Evolutionary conservation across 1,140 invertebrate genomes (phyloP).

Genomic region (Melipona quadrifasciata): DNA sequence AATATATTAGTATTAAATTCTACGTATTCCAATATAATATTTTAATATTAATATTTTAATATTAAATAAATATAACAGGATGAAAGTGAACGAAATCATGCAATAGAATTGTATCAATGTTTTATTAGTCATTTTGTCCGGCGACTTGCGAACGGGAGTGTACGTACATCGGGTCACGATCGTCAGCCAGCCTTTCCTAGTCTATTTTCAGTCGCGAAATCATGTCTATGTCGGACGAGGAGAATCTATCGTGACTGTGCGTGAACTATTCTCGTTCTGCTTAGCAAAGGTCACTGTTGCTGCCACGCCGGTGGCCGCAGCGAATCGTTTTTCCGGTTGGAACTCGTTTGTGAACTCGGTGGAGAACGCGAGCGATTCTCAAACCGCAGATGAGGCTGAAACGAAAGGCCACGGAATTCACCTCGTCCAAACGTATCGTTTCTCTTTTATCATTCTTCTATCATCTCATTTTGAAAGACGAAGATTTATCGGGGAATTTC

Average conservation of each 20-base stretch:
- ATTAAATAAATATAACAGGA: too few relatives aligned
- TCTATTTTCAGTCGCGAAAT: slow-evolving; percentile 56
- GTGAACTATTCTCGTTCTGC: not conserved
- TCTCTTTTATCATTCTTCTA: not conserved
- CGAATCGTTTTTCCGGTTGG: not conserved
- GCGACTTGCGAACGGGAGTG: too few relatives aligned
- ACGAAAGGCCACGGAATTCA: slow-evolving; percentile 16
- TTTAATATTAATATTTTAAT: too few relatives aligned
- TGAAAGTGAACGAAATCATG: too few relatives aligned
- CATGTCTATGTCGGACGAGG: slow-evolving; percentile 49
- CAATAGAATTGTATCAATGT: too few relatives aligned
- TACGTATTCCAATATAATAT: too few relatives aligned
- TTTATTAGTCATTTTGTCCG: too few relatives aligned
- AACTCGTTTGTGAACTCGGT: not conserved
- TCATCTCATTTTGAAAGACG: too few relatives aligned
- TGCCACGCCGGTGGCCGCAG: not conserved
- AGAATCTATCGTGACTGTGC: slow-evolving; percentile 31
- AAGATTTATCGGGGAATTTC: not conserved
- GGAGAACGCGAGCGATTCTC: not conserved
- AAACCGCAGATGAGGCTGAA: slow-evolving; percentile 26
- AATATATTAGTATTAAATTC: too few relatives aligned
- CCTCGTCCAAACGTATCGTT: slow-evolving; percentile 9
- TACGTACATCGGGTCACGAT: slow-evolving; percentile 31
- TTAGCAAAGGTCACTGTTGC: slow-evolving; percentile 23
- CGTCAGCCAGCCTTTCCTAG: slow-evolving; percentile 16